phyloP scores from a whole-genome alignment of 2,797 vertebrate species.

The Hylomyscus alleni region DNA sequence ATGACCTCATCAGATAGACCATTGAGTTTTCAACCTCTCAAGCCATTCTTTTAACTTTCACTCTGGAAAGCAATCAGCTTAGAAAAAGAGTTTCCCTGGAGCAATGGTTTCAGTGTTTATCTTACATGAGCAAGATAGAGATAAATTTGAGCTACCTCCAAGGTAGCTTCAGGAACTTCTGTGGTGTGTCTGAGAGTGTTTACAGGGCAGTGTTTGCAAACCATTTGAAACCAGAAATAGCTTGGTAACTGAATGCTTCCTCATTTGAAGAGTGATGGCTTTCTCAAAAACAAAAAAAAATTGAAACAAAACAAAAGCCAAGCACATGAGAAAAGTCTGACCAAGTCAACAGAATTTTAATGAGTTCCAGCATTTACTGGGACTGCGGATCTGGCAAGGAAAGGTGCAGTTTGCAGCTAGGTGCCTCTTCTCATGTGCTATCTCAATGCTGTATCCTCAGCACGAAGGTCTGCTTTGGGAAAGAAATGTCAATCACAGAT shows the following conservation, averaged over 20 bases:
- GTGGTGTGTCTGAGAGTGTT: conserved; percentile 69
- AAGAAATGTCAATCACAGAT: conserved; percentile 4
- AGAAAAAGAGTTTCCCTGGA: conserved; percentile 64
- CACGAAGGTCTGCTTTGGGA: background rate
- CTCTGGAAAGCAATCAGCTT: conserved; percentile 61
- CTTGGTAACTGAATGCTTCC: conserved; percentile 74
- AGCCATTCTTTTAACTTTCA: background rate
- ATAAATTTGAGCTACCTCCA: conserved; percentile 71
- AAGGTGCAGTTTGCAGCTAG: background rate
- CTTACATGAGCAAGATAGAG: conserved; percentile 63
- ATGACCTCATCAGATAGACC: background rate
- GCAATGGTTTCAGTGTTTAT: conserved; percentile 73
- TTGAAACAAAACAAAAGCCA: background rate
- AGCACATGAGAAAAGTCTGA: conserved; percentile 25
- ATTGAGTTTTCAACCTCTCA: conserved; percentile 12
- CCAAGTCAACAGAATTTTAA: conserved; percentile 57
- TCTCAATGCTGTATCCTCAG: background rate
- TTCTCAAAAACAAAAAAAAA: background rate
- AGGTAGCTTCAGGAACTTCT: conserved; percentile 48
- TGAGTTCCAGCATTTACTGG: conserved; percentile 7
- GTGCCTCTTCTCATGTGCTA: background rate
- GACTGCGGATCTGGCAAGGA: background rate
- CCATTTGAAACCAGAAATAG: conserved; percentile 66
- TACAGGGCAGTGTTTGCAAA: conserved; percentile 66
- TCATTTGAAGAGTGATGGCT: conserved; percentile 22